phyloP scores from a whole-genome alignment of 2,113 vertebrate genomes.

The Typhlomys cinereus region DNA sequence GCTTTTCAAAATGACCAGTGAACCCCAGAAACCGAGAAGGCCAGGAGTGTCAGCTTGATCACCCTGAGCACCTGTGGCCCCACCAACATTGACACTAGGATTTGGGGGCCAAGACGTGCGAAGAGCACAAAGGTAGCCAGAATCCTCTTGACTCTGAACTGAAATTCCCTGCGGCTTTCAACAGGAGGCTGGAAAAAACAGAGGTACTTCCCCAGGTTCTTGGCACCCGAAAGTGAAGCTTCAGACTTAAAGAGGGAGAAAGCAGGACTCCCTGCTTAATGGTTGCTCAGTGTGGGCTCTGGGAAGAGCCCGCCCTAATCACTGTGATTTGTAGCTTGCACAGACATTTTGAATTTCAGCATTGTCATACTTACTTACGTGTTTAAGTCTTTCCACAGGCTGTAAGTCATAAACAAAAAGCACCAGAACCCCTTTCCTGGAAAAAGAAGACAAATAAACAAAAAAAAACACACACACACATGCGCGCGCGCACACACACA shows the following conservation, averaged over 20 bases:
- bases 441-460: too few species aligned
- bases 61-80: conserved; percentile 65
- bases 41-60: conserved; percentile 65
- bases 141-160: not conserved
- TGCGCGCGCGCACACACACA: too few species aligned
- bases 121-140: conserved; percentile 56
- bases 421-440: conserved; percentile 40
- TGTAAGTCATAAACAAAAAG: conserved; percentile 75
- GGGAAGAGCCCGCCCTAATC: not conserved
- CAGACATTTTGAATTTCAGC: conserved; percentile 38
- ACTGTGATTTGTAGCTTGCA: not conserved
- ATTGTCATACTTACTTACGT: not conserved
- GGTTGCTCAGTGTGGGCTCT: not conserved
- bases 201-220: conserved; percentile 45
- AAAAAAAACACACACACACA: too few species aligned
- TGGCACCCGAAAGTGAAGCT: conserved; percentile 39
- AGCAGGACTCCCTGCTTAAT: not conserved
- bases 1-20: conserved; percentile 74
- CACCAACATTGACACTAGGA: conserved; percentile 53
- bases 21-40: conserved; percentile 72
- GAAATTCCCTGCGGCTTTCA: conserved; percentile 37
- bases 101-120: conserved; percentile 54
- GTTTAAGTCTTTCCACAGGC: conserved; percentile 39
- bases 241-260: conserved; percentile 52
- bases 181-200: conserved; percentile 9